Evolutionary conservation across 1,140 invertebrate genomes (phyloP), one percentile per base, ranked within the genome.

Genomic region (Ruditapes philippinarum): DNA sequence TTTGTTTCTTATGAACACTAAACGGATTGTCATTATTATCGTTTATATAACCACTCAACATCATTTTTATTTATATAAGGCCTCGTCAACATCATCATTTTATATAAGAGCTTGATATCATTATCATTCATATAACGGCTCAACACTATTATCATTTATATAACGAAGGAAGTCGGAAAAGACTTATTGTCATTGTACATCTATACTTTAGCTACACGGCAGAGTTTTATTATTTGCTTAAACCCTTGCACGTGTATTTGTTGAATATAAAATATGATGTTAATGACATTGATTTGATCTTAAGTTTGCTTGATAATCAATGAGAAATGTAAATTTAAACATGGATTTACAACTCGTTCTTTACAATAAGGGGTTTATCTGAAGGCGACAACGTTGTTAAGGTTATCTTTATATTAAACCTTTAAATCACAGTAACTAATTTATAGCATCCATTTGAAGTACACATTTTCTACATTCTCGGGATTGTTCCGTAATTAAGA

Each of bases 251-350:
- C n/a, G 7, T n/a, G 25, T 62, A 62, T 62, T 62, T 62, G 57
- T 28, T 70, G 28, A 70, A 14, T 38, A 70, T 70, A 70, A 70
- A 70, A 38, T 70, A 70, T 28, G 33, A 70, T 40, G 22, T 36
- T 40, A 70, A 70, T 70, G n/a, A 36, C 65, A 70, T 70, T 40
- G 65, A 70, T 70, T 70, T 36, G 33, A 38, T 38, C 65, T 70
- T 70, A 38, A 36, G 19, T 70, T 70, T 70, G 14, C 36, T 38
- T 33, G 3, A 4, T 70, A 70, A 70, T 70, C 65, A 70, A 33
- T 33, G 4, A 38, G 36, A n/a, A n/a, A n/a, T 28, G 65, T n/a
- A 36, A 70, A 70, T 70, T 31, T 22, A 38, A 12, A 22, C 65
- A 70, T 28, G 14, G 19, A 5, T 70, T 70, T 70, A 70, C 17